phyloP scores from a whole-genome alignment of 2,888 invertebrate species.

The Tetragonisca angustula region DNA sequence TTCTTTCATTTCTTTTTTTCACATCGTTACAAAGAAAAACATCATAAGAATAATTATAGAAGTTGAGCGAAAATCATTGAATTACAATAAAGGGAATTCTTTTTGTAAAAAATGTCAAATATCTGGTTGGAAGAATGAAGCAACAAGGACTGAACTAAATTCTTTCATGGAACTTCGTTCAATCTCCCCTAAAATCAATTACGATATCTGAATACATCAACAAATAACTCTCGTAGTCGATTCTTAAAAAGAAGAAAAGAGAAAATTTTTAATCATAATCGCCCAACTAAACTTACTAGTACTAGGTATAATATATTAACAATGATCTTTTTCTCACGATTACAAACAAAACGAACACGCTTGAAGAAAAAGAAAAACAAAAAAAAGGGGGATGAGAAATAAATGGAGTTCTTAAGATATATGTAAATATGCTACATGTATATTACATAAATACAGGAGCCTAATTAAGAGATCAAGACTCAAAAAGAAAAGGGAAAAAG shows the following conservation, averaged over 20 bases:
- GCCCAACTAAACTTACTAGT: background rate
- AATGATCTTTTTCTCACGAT: constrained; percentile 8
- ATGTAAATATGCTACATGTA: background rate
- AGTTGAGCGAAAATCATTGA: background rate
- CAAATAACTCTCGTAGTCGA: background rate
- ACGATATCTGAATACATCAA: background rate
- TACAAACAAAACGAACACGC: constrained; percentile 10
- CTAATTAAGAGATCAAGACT: constrained; percentile 8
- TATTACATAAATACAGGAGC: constrained; percentile 13
- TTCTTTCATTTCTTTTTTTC: background rate
- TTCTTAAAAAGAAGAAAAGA: background rate
- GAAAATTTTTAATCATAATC: background rate
- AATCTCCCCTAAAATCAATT: background rate
- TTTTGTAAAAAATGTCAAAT: background rate
- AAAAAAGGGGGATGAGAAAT: too few relatives aligned
- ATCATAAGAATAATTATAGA: background rate
- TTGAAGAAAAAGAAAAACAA: background rate
- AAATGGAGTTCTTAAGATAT: background rate
- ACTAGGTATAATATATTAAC: background rate
- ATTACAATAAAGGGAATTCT: background rate
- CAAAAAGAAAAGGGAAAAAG: background rate
- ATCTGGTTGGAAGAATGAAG: too few relatives aligned
- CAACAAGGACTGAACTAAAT: background rate
- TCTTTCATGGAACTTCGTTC: background rate
- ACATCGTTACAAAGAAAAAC: background rate